A percentile compares a stretch with the other conserved stretches of the same genome.
These are phyloP conservation scores for Lepilemur septentrionalis DNA, from an alignment of 2,797 vertebrate genomes.

Conservation along the genomic window DNA sequence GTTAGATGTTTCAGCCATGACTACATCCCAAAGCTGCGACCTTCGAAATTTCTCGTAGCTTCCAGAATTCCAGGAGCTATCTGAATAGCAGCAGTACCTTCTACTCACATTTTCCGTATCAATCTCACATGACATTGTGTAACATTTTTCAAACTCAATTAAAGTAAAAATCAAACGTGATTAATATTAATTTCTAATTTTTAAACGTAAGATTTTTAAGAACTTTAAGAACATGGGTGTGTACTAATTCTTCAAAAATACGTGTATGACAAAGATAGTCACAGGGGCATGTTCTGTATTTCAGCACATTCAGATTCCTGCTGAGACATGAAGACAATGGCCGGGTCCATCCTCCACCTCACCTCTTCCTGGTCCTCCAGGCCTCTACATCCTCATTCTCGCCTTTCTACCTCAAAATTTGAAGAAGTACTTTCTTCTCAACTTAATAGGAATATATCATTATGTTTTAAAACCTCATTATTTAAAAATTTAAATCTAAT, in stretches of 20 bases:
- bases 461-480: neutral
- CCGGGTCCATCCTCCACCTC: too few species aligned
- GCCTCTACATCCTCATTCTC: neutral
- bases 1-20: neutral
- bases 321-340: neutral
- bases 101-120: neutral
- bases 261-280: neutral
- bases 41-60: neutral
- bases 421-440: neutral
- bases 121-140: neutral
- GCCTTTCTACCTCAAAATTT: neutral
- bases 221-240: neutral
- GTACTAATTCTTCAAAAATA: neutral
- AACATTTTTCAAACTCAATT: neutral
- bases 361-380: neutral
- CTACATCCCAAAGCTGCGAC: neutral
- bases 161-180: neutral
- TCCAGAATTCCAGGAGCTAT: neutral
- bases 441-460: neutral
- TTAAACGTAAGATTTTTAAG: neutral
- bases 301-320: neutral
- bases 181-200: neutral
- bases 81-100: neutral
- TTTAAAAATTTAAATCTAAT: neutral
- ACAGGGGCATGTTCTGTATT: too few species aligned